phyloP scores from a whole-genome alignment of 2,113 vertebrate genomes.

The Murina feae region DNA sequence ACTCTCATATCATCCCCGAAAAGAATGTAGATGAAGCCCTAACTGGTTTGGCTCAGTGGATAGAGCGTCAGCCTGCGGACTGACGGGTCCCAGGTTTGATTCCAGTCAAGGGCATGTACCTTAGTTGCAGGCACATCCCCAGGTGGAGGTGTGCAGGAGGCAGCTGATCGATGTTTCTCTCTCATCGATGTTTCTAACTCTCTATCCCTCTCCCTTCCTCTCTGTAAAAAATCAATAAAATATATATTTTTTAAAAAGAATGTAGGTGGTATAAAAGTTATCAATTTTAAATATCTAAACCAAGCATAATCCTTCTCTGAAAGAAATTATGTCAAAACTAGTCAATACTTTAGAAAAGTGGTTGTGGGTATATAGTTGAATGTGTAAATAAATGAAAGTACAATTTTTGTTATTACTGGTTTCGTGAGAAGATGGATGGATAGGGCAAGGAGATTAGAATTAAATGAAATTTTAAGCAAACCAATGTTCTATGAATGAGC shows the following conservation, averaged over 20 bases:
- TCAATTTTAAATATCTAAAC: constrained; percentile 6
- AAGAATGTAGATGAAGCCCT: background rate
- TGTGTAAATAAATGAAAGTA: background rate
- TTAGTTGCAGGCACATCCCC: too few relatives aligned
- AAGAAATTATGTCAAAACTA: constrained; percentile 34
- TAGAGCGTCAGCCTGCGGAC: too few relatives aligned
- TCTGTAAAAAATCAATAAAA: too few relatives aligned
- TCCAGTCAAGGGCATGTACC: too few relatives aligned
- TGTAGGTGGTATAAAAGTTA: background rate
- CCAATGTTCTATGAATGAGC: background rate
- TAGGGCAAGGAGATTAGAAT: background rate
- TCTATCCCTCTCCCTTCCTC: too few relatives aligned
- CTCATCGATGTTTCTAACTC: too few relatives aligned
- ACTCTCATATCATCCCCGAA: background rate
- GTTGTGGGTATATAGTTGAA: background rate
- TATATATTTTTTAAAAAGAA: too few relatives aligned
- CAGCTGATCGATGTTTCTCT: too few relatives aligned
- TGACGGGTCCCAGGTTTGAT: too few relatives aligned
- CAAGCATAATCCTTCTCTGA: constrained; percentile 4
- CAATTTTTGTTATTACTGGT: background rate
- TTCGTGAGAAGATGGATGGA: background rate
- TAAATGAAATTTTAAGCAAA: constrained; percentile 35
- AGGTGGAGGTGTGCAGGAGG: too few relatives aligned
- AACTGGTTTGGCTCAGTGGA: too few relatives aligned
- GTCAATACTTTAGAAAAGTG: background rate